Percentiles rank a stretch among this genome's conserved stretches.
Conservation (phyloP, 1,140 invertebrate species). For the Sminthurides bifidus region DNA sequence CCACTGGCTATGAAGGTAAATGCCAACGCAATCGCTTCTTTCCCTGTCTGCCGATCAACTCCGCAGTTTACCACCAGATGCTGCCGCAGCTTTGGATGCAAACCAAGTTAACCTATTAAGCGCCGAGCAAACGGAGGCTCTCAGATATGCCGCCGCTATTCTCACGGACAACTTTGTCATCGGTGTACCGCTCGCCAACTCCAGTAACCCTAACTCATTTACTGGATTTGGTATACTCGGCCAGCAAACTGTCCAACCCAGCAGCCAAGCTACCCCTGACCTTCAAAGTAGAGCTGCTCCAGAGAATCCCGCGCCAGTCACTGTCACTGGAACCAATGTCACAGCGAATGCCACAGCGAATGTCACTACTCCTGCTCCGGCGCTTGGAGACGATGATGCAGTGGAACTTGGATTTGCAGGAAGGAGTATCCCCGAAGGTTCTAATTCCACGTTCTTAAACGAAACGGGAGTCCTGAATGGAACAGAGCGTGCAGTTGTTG, state of each 20-base stretch:
- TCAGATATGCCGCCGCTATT: conserved; percentile 7
- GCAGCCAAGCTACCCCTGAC: neutral
- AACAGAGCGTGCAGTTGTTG: too few relatives aligned
- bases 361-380: too few relatives aligned
- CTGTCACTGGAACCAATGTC: too few relatives aligned
- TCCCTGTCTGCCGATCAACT: conserved; percentile 17
- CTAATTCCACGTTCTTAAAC: too few relatives aligned
- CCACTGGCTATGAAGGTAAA: conserved; percentile 10
- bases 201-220: neutral
- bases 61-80: conserved; percentile 7
- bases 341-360: too few relatives aligned
- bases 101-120: conserved; percentile 8
- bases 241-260: neutral
- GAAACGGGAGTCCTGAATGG: too few relatives aligned
- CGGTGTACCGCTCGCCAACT: neutral
- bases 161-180: conserved; percentile 6
- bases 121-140: neutral
- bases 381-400: too few relatives aligned
- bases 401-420: too few relatives aligned
- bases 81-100: conserved; percentile 9
- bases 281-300: neutral
- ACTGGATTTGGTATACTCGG: neutral
- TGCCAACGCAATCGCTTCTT: conserved; percentile 3
- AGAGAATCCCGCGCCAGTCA: neutral
- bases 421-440: too few relatives aligned